Evolutionary conservation across 2,888 invertebrate genomes (phyloP).

Genomic region (Cheilosia scutellata): DNA sequence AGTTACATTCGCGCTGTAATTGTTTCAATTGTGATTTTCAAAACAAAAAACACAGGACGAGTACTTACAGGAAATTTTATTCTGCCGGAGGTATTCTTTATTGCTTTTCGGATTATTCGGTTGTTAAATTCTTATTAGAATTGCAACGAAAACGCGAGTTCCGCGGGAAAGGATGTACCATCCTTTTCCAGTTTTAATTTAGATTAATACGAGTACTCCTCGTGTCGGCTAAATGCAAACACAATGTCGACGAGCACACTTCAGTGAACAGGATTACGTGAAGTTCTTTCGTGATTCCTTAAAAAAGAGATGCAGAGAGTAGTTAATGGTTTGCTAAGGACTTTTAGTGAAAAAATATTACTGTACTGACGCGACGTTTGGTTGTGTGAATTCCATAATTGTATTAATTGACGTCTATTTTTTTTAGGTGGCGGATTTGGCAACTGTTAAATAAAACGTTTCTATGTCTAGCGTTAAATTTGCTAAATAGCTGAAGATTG

Average conservation of each 20-base stretch:
- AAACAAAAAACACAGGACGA: not conserved
- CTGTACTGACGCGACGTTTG: conserved; percentile 1
- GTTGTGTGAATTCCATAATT: conserved; percentile 37
- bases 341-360: not conserved
- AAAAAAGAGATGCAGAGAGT: not conserved
- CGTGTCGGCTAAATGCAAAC: conserved; percentile 26
- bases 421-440: not conserved
- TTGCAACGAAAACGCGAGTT: not conserved
- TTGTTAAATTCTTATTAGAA: conserved; percentile 38
- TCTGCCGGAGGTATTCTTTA: conserved; percentile 27
- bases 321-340: conserved; percentile 26
- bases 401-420: conserved; percentile 20
- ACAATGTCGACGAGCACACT: not conserved
- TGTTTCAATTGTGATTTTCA: conserved; percentile 62
- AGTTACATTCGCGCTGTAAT: conserved; percentile 48
- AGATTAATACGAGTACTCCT: conserved; percentile 51
- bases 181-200: conserved; percentile 60
- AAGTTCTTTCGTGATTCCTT: conserved; percentile 8
- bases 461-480: not conserved
- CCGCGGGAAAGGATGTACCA: conserved; percentile 9
- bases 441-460: not conserved
- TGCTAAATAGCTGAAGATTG: no score
- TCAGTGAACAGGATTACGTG: conserved; percentile 18
- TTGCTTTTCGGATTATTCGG: conserved; percentile 33
- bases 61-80: conserved; percentile 16